A percentile compares a stretch with the other conserved stretches of the same genome.
Evolutionary conservation across 2,797 vertebrate species (phyloP).

Genomic region (Myotis vivesi): DNA sequence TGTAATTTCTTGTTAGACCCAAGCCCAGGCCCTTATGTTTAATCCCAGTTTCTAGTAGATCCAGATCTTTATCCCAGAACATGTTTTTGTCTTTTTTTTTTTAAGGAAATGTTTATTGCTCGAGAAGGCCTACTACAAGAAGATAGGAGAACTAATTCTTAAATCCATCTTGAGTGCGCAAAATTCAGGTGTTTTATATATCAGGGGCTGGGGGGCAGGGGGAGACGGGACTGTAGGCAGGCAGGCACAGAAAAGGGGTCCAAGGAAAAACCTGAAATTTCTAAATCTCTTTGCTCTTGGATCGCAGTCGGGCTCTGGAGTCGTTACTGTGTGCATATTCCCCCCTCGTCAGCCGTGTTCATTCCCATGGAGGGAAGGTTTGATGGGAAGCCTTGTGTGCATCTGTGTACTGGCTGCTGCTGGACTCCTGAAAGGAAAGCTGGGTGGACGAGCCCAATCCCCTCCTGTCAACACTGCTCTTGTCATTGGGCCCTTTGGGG

Average conservation of each 20-base stretch:
- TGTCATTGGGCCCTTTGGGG: not conserved
- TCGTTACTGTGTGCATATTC: not conserved
- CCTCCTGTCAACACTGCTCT: not conserved
- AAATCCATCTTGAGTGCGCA: not conserved
- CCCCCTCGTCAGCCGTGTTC: not conserved
- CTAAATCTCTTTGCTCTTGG: not conserved
- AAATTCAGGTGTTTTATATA: no score
- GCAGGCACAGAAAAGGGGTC: not conserved
- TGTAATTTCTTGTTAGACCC: not conserved
- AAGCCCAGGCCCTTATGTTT: not conserved
- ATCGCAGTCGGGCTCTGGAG: not conserved
- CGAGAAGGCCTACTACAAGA: not conserved
- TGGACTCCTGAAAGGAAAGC: no score
- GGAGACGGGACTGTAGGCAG: not conserved
- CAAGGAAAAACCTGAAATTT: not conserved
- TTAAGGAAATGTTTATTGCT: not conserved
- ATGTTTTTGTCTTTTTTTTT: not conserved
- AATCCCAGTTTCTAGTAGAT: not conserved
- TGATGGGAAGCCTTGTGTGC: not conserved
- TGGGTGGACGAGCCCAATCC: fast-evolving
- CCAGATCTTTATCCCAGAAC: not conserved
- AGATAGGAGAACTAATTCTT: not conserved
- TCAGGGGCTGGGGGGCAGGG: not conserved
- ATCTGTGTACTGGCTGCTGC: not conserved
- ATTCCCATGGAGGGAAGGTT: not conserved